These are phyloP conservation scores for Zootermopsis nevadensis DNA, from an alignment of 2,888 invertebrate genomes.

Conservation along the genomic window DNA sequence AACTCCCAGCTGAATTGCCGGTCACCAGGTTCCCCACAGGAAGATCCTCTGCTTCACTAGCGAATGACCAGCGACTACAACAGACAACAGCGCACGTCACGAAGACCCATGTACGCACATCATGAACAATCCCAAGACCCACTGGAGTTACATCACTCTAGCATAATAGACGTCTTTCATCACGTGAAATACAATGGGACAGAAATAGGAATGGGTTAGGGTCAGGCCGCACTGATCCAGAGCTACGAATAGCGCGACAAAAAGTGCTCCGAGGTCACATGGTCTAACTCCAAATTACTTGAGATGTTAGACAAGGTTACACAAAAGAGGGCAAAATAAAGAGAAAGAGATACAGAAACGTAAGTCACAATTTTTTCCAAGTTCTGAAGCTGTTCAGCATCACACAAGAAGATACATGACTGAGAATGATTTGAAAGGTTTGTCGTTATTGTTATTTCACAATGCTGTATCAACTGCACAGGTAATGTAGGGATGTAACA, in stretches of 20 bases:
- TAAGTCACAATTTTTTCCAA: too few relatives aligned
- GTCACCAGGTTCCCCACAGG: conserved; percentile 64
- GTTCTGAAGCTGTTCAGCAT: too few relatives aligned
- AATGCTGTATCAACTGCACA: too few relatives aligned
- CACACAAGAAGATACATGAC: too few relatives aligned
- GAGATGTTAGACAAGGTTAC: too few relatives aligned
- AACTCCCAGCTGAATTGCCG: conserved; percentile 69
- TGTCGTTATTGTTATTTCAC: too few relatives aligned
- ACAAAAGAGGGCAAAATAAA: too few relatives aligned
- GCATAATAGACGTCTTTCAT: neutral
- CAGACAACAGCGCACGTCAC: neutral
- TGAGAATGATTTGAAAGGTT: too few relatives aligned
- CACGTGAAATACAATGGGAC: neutral
- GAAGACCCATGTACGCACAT: neutral
- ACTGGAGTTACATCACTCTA: neutral
- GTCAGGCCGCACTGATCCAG: neutral
- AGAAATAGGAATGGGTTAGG: neutral
- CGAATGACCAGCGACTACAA: conserved; percentile 81
- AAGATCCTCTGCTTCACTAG: conserved; percentile 68
- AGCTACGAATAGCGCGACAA: neutral
- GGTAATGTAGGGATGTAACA: too few relatives aligned
- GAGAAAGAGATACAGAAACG: too few relatives aligned
- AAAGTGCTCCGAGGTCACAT: too few relatives aligned
- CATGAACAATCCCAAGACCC: neutral
- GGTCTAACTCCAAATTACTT: too few relatives aligned